Conservation (phyloP, 1,140 invertebrate species). For the Cyphomyrmex costatus region DNA sequence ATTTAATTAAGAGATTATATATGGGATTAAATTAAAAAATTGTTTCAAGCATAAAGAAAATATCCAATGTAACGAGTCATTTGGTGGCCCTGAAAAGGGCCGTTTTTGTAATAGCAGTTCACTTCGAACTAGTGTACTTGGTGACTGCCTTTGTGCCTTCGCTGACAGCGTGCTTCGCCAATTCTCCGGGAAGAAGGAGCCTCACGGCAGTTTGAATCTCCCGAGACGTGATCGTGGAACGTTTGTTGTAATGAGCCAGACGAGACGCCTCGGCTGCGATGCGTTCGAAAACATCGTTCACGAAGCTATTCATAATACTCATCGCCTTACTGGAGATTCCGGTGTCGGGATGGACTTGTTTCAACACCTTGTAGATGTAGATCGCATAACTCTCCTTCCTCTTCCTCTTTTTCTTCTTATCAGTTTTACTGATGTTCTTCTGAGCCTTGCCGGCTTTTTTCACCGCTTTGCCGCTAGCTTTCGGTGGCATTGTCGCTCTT, state of each 20-base stretch:
- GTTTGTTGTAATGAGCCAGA: slow-evolving; percentile 88
- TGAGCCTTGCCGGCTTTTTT: slow-evolving; percentile 88
- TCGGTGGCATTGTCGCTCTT: slow-evolving; percentile 83
- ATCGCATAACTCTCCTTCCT: slow-evolving; percentile 91
- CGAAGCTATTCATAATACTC: slow-evolving; percentile 90
- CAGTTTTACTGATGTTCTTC: slow-evolving; percentile 87
- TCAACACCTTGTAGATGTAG: slow-evolving; percentile 91
- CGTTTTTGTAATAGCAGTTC: slow-evolving; percentile 55
- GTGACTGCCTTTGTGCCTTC: slow-evolving; percentile 72
- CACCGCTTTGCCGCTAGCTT: slow-evolving; percentile 85
- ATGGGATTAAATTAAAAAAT: too few relatives aligned
- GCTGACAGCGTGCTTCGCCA: slow-evolving; percentile 79
- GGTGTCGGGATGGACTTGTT: slow-evolving; percentile 89
- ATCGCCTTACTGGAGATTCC: slow-evolving; percentile 89
- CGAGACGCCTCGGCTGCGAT: slow-evolving; percentile 88
- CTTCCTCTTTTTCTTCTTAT: slow-evolving; percentile 88
- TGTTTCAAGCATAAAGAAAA: neutral
- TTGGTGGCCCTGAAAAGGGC: slow-evolving; percentile 80
- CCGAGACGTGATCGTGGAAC: slow-evolving; percentile 84
- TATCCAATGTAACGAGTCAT: slow-evolving; percentile 30
- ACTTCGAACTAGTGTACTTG: slow-evolving; percentile 81
- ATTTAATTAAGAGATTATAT: too few relatives aligned
- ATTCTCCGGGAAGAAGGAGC: slow-evolving; percentile 84
- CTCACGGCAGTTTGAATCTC: slow-evolving; percentile 85
- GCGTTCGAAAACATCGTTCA: slow-evolving; percentile 88